Base-by-base conservation (phyloP, 2,113 vertebrate species). In the Ramphastos sulfuratus region DNA sequence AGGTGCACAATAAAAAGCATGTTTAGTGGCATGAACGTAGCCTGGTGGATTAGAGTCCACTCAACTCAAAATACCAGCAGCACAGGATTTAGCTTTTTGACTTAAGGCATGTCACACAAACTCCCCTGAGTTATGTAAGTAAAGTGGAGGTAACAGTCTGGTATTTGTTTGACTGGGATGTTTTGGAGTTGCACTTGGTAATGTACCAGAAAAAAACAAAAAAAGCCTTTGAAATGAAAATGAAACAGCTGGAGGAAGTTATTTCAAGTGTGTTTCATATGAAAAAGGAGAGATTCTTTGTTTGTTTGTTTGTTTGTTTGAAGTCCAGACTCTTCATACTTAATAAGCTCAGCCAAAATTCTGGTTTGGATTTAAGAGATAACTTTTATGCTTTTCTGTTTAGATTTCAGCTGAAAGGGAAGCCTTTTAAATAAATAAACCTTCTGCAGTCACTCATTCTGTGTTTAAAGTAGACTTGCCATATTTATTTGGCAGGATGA, bases 341-440 rank as follows among this genome's bases (percentile, higher is more conserved):
- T 86, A 95, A 90, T 74, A 73, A 84, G 31, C 16, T 87, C 65
- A 72, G 74, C 42, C 77, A 87, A 85, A 95, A 91, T 14, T 82
- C 77, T 84, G 88, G 25, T 83, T 87, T 87, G 83, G 95, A 86
- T 89, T 76, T 71, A 58, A 44, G 70, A 95, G 55, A 89, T 79
- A 94, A 90, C 52, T 80, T 87, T 67, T 80, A 77, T 94, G 58
- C 74, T 89, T 92, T 90, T 91, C 79, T 96, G 79, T 82, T 96
- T 97, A 94, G 92, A 93, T 95, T 96, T 96, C 61, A 94, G 78
- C 88, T 95, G 93, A 95, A 87, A 6, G 66, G 35, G 79, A 93
- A 96, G 30, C 4, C 83, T 90, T 94, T 97, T 83, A 69, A 90
- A 95, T 85, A 97, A 97, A 97, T 88, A 96, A 95, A 89, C 33